Percentiles rank a stretch among this genome's conserved stretches.
phyloP scores from a whole-genome alignment of 2,113 vertebrate species.

The Pomatostomus ruficeps region DNA sequence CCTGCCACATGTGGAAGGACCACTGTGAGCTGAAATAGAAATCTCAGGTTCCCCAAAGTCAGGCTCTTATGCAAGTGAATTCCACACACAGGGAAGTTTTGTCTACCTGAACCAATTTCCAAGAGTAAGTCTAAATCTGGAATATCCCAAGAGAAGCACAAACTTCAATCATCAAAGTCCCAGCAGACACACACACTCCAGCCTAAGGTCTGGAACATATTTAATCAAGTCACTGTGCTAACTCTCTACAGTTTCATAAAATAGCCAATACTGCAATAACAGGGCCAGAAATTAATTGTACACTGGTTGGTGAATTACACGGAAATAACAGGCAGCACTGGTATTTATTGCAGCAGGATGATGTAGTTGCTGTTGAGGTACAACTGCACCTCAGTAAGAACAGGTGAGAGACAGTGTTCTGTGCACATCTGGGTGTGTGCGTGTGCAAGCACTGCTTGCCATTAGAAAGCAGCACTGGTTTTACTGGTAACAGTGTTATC shows the following conservation, averaged over 20 bases:
- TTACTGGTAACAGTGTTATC: background rate
- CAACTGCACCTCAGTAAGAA: background rate
- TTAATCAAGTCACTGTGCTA: conserved; percentile 43
- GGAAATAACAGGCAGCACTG: background rate
- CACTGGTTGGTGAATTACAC: background rate
- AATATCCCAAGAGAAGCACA: conserved; percentile 26
- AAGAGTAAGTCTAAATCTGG: conserved; percentile 7
- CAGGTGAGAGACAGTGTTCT: background rate
- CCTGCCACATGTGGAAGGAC: background rate
- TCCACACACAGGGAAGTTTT: background rate
- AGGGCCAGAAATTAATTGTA: conserved; percentile 51
- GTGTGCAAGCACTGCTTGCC: background rate
- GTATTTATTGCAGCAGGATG: background rate
- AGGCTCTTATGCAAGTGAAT: background rate
- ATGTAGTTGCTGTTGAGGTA: background rate
- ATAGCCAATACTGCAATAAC: conserved; percentile 41
- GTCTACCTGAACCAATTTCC: conserved; percentile 39
- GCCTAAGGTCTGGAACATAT: conserved; percentile 43
- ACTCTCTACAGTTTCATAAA: conserved; percentile 38
- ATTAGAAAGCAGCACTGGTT: background rate
- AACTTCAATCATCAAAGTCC: conserved; percentile 39
- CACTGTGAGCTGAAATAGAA: background rate
- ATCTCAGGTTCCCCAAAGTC: background rate
- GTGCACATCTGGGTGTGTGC: rapidly evolving
- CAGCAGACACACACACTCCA: background rate